Evolutionary conservation across 2,113 vertebrate species (phyloP), one percentile per base, ranked within the genome.

Genomic region (Gorsachius goisagi): DNA sequence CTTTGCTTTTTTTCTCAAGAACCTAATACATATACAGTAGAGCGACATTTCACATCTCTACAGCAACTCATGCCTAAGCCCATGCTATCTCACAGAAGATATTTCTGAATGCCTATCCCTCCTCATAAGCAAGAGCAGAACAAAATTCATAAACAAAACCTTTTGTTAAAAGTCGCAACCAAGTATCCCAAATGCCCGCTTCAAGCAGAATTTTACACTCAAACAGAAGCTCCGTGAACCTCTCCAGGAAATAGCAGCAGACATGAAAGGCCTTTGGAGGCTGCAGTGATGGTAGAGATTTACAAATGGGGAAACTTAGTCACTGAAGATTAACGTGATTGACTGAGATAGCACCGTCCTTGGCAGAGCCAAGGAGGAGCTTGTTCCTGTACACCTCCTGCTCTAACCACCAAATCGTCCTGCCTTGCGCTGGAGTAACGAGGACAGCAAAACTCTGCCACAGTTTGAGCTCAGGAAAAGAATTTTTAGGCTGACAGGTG

Each of bases 301-400:
- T 82, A 90, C 71, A 76, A 68, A 89, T 18, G n/a, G 90, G 84
- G 90, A 96, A 91, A 91, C 41, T 71, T 64, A 89, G 74, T 95
- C 72, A 63, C 69, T 68, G 71, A 74, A 60, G 79, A 91, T 89
- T 58, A 75, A 47, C 32, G 7, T 81, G 82, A 94, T 53, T 47
- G 76, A 82, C 55, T 35, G 6, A 19, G 89, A 39, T 59, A 63
- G 58, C 77, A 56, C 75, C 7, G 11, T 64, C 45, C 75, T 67
- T 50, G 85, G 88, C 68, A 81, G 82, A 77, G 85, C 49, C 2
- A 9, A 44, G 6, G 26, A 88, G 81, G 28, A 80, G 72, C 64
- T 88, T 24, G 1, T 17, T 69, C 68, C 60, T 18, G 11, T 3
- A 33, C 59, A 75, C 22, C 71, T 77, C 53, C 78, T 28, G 30